phyloP scores from a whole-genome alignment of 2,113 vertebrate genomes.

The Salvelinus fontinalis region DNA sequence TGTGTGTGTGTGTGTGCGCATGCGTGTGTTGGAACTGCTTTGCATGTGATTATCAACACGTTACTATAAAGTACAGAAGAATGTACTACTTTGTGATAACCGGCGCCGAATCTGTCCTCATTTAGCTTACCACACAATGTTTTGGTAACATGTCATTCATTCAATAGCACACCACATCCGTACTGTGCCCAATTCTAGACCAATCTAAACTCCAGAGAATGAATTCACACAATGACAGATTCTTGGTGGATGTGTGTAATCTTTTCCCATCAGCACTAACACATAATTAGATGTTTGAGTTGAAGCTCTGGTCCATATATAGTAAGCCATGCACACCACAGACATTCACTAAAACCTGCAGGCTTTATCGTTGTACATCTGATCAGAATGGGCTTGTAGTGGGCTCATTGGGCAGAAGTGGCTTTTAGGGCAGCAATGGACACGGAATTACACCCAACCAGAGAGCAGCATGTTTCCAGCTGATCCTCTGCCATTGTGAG shows the following conservation, averaged over 20 bases:
- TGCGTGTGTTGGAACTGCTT: constrained; percentile 17
- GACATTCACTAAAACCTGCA: constrained; percentile 61
- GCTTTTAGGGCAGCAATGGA: not conserved
- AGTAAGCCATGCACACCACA: constrained; percentile 70
- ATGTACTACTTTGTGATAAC: constrained; percentile 40
- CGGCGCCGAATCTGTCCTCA: constrained; percentile 42
- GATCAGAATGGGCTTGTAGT: constrained; percentile 41
- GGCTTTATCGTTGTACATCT: constrained; percentile 62
- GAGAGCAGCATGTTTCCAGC: constrained; percentile 33
- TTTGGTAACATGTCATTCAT: constrained; percentile 62
- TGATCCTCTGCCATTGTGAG: constrained; percentile 56
- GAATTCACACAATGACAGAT: constrained; percentile 70
- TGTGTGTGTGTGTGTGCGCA: not conserved
- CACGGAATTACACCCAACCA: not conserved
- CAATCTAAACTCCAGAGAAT: constrained; percentile 49
- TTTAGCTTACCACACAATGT: constrained; percentile 59
- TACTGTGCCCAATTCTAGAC: constrained; percentile 20
- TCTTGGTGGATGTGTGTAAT: constrained; percentile 39
- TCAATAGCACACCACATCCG: constrained; percentile 61
- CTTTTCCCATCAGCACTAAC: constrained; percentile 67
- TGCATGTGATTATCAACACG: constrained; percentile 2
- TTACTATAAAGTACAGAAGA: not conserved
- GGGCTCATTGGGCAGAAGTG: not conserved
- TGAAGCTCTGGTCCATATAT: constrained; percentile 59
- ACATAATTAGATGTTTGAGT: constrained; percentile 74